phyloP scores from a whole-genome alignment of 2,888 invertebrate species.

The Siphlonurus alternatus region DNA sequence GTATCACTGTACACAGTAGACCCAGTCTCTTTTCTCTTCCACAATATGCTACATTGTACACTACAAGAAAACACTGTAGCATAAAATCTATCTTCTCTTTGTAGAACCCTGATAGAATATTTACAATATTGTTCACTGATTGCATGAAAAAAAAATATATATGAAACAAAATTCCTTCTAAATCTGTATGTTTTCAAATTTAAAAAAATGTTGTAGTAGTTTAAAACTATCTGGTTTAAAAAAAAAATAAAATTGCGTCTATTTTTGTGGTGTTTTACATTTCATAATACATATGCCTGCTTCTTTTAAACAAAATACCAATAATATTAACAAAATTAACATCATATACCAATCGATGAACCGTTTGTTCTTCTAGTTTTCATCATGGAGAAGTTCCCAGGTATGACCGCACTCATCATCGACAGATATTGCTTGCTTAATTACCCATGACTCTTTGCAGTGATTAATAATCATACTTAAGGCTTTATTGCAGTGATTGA shows the following conservation, averaged over 20 bases:
- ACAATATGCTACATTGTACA: not conserved
- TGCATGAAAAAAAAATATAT: not conserved
- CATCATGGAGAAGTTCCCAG: constrained; percentile 27
- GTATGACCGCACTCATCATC: constrained; percentile 16
- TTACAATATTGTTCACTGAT: not conserved
- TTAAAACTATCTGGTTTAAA: not conserved
- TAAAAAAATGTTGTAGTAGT: too few relatives aligned
- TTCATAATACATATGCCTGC: constrained; percentile 7
- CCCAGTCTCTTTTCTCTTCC: not conserved
- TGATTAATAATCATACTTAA: too few relatives aligned
- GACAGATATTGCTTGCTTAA: not conserved
- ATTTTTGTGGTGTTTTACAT: constrained; percentile 8
- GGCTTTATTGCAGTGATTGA: too few relatives aligned
- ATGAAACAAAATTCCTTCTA: too few relatives aligned
- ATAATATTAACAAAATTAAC: not conserved
- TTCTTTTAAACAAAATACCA: constrained; percentile 5
- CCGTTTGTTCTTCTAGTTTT: constrained; percentile 20
- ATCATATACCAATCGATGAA: not conserved
- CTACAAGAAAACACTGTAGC: not conserved
- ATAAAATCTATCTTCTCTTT: not conserved
- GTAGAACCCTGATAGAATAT: not conserved
- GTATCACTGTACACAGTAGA: not conserved
- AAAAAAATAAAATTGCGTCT: constrained; percentile 9
- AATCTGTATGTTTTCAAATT: too few relatives aligned
- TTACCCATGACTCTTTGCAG: too few relatives aligned